Evolutionary conservation across 2,113 vertebrate species (phyloP).

Genomic region (Sturnira hondurensis): DNA sequence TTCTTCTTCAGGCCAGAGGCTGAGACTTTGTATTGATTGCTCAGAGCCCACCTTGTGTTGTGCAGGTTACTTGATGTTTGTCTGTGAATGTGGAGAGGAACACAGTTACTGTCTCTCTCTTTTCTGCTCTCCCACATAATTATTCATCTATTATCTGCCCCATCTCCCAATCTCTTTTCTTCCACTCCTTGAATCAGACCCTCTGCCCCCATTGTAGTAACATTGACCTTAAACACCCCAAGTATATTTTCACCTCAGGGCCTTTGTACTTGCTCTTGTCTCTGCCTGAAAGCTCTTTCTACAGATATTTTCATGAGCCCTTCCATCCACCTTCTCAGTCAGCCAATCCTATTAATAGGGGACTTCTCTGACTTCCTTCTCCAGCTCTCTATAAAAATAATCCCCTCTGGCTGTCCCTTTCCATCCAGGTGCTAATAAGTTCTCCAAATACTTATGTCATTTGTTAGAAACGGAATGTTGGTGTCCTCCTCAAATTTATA

Average conservation of each 20-base stretch:
- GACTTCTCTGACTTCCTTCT: not conserved
- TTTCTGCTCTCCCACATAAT: not conserved
- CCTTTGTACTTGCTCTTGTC: not conserved
- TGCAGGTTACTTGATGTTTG: not conserved
- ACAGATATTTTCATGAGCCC: not conserved
- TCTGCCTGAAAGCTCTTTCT: not conserved
- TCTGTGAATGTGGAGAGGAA: not conserved
- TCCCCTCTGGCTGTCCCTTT: not conserved
- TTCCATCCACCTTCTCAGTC: not conserved
- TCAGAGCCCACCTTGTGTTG: not conserved
- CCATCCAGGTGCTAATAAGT: not conserved
- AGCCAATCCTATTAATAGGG: not conserved
- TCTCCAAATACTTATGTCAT: not conserved
- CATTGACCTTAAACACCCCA: not conserved
- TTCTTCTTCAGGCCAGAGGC: not conserved
- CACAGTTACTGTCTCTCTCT: not conserved
- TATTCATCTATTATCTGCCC: not conserved
- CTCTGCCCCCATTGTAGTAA: not conserved
- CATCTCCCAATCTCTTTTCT: not conserved
- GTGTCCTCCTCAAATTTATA: not conserved
- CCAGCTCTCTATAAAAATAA: not conserved
- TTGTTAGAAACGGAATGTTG: not conserved
- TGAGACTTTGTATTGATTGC: not conserved
- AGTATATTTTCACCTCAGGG: not conserved
- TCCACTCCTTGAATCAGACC: not conserved